These are phyloP conservation scores for Paralichthys olivaceus DNA, from an alignment of 2,113 vertebrate species.

Conservation along the genomic window DNA sequence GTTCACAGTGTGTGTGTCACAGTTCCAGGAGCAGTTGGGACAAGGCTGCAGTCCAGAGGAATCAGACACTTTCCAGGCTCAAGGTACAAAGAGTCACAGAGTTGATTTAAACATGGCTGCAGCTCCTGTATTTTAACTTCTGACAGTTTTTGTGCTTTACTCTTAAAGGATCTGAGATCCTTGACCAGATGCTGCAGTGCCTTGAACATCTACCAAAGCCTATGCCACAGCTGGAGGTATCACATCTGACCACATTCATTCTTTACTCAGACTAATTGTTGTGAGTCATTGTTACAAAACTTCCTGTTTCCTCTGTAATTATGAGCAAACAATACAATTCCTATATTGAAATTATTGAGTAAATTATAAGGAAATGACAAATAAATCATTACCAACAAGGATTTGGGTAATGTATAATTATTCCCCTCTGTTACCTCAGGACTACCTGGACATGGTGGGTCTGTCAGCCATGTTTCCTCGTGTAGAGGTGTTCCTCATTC, in stretches of 20 bases:
- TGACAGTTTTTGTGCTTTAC: background rate
- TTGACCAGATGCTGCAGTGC: slow-evolving; percentile 85
- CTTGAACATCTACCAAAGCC: slow-evolving; percentile 86
- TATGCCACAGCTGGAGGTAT: slow-evolving; percentile 82
- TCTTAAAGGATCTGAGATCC: slow-evolving; percentile 79
- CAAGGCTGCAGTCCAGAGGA: slow-evolving; percentile 80
- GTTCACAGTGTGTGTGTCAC: background rate
- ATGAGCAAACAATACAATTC: no score
- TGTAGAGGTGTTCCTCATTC: slow-evolving; percentile 87
- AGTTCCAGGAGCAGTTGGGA: slow-evolving; percentile 83
- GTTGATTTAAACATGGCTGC: background rate
- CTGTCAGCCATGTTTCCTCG: slow-evolving; percentile 84
- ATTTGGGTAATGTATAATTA: no score
- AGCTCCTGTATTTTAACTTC: background rate
- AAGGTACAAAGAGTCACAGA: slow-evolving; percentile 63
- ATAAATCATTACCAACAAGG: no score
- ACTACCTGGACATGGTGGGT: slow-evolving; percentile 85
- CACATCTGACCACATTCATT: background rate
- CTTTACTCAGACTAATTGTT: background rate
- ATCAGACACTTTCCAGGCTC: slow-evolving; percentile 78
- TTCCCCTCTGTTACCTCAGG: slow-evolving; percentile 68
- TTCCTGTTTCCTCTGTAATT: background rate
- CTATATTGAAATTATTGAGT: no score
- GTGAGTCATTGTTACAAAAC: background rate
- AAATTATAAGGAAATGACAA: no score